Evolutionary conservation across 2,797 vertebrate species (phyloP).

Genomic region (Scleropages formosus): DNA sequence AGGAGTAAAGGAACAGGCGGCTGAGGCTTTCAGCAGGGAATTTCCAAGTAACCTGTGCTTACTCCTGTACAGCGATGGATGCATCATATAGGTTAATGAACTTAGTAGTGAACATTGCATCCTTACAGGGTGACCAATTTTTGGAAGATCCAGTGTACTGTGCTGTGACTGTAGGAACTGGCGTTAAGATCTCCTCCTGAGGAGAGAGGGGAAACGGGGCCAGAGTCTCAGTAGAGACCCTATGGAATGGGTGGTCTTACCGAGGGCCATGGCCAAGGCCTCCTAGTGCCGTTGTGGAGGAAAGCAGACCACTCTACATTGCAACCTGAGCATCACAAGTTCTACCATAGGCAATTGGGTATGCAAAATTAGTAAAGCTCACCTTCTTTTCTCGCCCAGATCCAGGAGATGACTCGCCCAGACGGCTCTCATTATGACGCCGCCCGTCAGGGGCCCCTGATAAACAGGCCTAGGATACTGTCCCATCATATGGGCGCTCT

Average conservation of each 20-base stretch:
- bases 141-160: background rate
- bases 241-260: slow-evolving; percentile 19
- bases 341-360: slow-evolving; percentile 62
- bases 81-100: background rate
- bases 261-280: slow-evolving; percentile 12
- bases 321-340: background rate
- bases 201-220: slow-evolving; percentile 1
- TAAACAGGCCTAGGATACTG: slow-evolving; percentile 86
- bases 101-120: background rate
- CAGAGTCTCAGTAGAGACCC: background rate
- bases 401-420: slow-evolving; percentile 96
- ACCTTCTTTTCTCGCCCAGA: slow-evolving; percentile 84
- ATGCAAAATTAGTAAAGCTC: slow-evolving; percentile 65
- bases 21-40: background rate
- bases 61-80: background rate
- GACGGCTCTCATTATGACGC: slow-evolving; percentile 85
- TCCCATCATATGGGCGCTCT: slow-evolving; percentile 89
- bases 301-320: background rate
- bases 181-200: slow-evolving; percentile 2
- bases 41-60: background rate
- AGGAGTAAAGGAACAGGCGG: background rate
- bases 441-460: slow-evolving; percentile 82
- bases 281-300: slow-evolving; percentile 24
- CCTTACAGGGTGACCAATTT: background rate
- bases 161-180: background rate